phyloP scores from a whole-genome alignment of 1,140 invertebrate genomes.

The Drosophila kurseongensis region DNA sequence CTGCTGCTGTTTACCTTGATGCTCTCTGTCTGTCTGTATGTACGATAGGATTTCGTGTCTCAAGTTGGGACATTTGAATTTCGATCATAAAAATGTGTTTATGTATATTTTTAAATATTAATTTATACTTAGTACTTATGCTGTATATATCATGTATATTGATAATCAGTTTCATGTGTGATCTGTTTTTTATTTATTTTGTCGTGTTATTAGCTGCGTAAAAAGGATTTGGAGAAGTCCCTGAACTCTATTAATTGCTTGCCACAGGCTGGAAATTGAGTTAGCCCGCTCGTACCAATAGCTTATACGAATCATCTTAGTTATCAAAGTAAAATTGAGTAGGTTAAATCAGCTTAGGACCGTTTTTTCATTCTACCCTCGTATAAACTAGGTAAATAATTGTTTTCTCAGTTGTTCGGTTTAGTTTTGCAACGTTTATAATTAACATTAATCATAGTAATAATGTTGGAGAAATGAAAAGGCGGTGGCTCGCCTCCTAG shows the following conservation, averaged over 20 bases:
- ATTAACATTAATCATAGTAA: constrained; percentile 60
- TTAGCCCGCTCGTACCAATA: constrained; percentile 8
- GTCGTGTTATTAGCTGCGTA: constrained; percentile 23
- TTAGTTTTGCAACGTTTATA: constrained; percentile 51
- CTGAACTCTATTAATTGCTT: constrained; percentile 56
- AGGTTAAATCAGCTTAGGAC: constrained; percentile 7
- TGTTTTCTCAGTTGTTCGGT: constrained; percentile 29
- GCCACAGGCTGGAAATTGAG: constrained; percentile 29
- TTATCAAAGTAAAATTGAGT: constrained; percentile 12
- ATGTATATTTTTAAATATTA: constrained; percentile 69
- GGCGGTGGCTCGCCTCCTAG: constrained; percentile 22
- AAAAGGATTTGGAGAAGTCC: constrained; percentile 37
- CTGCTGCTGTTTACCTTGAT: constrained; percentile 38
- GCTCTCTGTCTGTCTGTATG: constrained; percentile 17
- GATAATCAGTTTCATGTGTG: constrained; percentile 57
- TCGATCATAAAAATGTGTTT: constrained; percentile 33
- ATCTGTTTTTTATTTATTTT: constrained; percentile 1
- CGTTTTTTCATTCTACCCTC: constrained; percentile 6
- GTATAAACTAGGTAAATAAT: constrained; percentile 40
- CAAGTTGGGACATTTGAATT: constrained; percentile 9
- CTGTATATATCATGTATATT: constrained; percentile 60
- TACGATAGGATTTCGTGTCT: constrained; percentile 18
- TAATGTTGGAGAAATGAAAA: constrained; percentile 57
- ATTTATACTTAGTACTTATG: constrained; percentile 70
- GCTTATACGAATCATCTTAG: constrained; percentile 19